Evolutionary conservation across 2,113 vertebrate species (phyloP).

Genomic region (Muscicapa adusta): DNA sequence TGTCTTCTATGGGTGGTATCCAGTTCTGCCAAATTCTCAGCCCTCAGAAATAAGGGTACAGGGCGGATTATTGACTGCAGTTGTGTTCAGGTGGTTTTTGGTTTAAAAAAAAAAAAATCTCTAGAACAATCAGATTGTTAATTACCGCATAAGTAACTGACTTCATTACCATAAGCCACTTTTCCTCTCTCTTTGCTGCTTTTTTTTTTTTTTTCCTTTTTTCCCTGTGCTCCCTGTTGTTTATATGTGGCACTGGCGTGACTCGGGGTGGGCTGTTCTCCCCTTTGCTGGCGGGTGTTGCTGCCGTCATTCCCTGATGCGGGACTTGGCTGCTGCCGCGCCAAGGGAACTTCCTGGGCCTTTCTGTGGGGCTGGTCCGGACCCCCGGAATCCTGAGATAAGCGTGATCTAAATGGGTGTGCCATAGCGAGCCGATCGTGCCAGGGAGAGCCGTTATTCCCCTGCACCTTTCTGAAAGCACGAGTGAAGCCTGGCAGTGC

Average conservation of each 20-base stretch:
- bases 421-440: not conserved
- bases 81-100: not conserved
- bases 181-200: not conserved
- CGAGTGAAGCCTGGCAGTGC: not conserved
- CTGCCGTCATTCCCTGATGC: not conserved
- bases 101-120: not conserved
- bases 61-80: not conserved
- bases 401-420: not conserved
- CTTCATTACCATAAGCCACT: not conserved
- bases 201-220: not conserved
- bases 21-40: not conserved
- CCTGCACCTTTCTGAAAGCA: rapidly evolving
- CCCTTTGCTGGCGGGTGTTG: not conserved
- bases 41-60: not conserved
- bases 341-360: not conserved
- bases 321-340: not conserved
- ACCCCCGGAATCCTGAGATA: not conserved
- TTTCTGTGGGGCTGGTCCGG: not conserved
- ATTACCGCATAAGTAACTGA: not conserved
- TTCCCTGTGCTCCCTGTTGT: not conserved
- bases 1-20: not conserved
- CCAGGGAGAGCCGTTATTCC: not conserved
- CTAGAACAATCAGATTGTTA: not conserved
- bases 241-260: not conserved
- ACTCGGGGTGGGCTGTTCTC: not conserved